Evolutionary conservation across 2,888 invertebrate genomes (phyloP).

Genomic region (Rhingia campestris): DNA sequence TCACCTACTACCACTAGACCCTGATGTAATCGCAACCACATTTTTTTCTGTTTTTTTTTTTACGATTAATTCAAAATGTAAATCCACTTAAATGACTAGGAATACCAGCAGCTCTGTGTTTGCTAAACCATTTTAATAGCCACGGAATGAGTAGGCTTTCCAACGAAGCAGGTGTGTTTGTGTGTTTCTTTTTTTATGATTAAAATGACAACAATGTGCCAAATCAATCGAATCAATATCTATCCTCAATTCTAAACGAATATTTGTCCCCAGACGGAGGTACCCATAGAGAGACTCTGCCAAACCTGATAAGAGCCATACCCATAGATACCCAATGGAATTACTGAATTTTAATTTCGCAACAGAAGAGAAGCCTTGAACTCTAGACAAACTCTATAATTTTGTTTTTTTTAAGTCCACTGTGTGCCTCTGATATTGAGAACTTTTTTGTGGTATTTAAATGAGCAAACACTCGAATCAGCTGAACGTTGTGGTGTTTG

Average conservation of each 20-base stretch:
- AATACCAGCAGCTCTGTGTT: constrained; percentile 18
- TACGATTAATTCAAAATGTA: constrained; percentile 51
- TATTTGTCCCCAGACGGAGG: constrained; percentile 43
- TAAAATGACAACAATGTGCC: constrained; percentile 38
- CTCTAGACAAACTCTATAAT: constrained; percentile 53
- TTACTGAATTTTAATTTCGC: constrained; percentile 66
- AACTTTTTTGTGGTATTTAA: constrained; percentile 52
- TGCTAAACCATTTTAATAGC: constrained; percentile 55
- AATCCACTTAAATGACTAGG: constrained; percentile 27
- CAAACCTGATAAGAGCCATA: constrained; percentile 53
- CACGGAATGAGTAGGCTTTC: constrained; percentile 43
- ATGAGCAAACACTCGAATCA: constrained; percentile 58
- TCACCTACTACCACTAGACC: constrained; percentile 18
- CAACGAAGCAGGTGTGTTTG: constrained; percentile 47
- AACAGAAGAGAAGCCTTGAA: constrained; percentile 62
- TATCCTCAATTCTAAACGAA: constrained; percentile 40
- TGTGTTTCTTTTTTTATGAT: constrained; percentile 27
- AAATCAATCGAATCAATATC: constrained; percentile 45
- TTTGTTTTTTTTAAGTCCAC: constrained; percentile 10
- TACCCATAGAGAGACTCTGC: constrained; percentile 31
- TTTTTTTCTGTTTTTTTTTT: not conserved
- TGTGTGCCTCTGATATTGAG: constrained; percentile 45
- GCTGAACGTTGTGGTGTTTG: constrained; percentile 33
- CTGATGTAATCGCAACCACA: constrained; percentile 14
- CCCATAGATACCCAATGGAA: constrained; percentile 39